Evolutionary conservation across 2,797 vertebrate species (phyloP).

Genomic region (Caiman crocodilus): DNA sequence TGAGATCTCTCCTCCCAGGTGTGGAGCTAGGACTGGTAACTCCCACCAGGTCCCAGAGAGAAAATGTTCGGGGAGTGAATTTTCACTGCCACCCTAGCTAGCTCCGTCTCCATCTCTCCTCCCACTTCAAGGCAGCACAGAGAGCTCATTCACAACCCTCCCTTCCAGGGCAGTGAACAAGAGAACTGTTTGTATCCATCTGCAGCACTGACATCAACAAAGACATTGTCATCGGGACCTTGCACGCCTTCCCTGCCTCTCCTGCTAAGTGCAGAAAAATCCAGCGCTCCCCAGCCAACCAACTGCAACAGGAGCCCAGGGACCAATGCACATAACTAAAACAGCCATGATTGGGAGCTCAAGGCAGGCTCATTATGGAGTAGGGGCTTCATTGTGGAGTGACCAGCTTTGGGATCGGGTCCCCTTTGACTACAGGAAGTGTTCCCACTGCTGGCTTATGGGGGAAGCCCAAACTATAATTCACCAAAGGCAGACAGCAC

Average conservation of each 20-base stretch:
- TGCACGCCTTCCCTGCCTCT: background rate
- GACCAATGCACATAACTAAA: background rate
- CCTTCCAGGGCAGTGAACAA: background rate
- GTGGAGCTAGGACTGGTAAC: background rate
- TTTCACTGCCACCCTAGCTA: background rate
- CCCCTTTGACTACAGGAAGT: too few species aligned
- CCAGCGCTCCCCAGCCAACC: background rate
- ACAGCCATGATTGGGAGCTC: background rate
- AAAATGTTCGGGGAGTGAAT: background rate
- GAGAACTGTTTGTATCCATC: slow-evolving; percentile 25
- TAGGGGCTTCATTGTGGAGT: slow-evolving; percentile 6
- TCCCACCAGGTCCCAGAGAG: background rate
- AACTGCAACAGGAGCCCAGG: background rate
- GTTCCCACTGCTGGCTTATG: background rate
- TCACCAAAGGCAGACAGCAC: background rate
- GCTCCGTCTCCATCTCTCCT: slow-evolving; percentile 43
- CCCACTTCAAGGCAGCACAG: slow-evolving; percentile 51
- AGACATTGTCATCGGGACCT: slow-evolving; percentile 32
- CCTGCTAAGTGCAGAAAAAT: background rate
- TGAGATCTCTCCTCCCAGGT: background rate
- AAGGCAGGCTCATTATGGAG: background rate
- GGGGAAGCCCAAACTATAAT: background rate
- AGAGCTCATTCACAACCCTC: slow-evolving; percentile 63
- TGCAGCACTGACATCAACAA: slow-evolving; percentile 2
- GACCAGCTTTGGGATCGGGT: slow-evolving; percentile 44